Evolutionary conservation across 2,888 invertebrate species (phyloP), one percentile per base, ranked within the genome.

Genomic region (Villa cingulata): DNA sequence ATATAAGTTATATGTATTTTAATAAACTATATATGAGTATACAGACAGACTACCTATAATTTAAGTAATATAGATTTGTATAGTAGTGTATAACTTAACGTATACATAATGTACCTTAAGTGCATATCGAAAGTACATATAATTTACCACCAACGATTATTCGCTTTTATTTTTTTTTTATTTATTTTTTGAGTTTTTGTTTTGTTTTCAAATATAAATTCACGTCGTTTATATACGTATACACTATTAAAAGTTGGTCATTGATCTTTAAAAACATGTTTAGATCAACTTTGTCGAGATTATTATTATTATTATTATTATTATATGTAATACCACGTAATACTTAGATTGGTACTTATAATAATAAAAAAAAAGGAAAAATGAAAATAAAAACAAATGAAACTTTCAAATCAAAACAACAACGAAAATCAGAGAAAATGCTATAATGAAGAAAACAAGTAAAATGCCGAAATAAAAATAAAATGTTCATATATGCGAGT

Each of bases 201-300:
- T 27, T 27, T 10, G 2, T 27, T 27, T 27, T 27, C 4, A 6
- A 27, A 27, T 6, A 29, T 29, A 29, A 29, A 29, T 29, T 29
- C 12, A 3, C 6, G 7, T 29, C 29, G 29, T 10, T 29, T 10
- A 29, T 3, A 1, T 32, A 32, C 12, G 27, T 27, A 27, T 27
- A 2, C 2, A 27, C 27, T 27, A 12, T 12, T 12, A 32, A 32
- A 46, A 46, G 41, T 49, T 51, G 51, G 51, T 48, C 48, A 48
- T 48, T 45, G 48, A 48, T 48, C 48, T 41, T 45, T 45, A 20
- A 46, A 46, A 46, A 46, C 46, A 41, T 46, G 46, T 46, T 46
- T 38, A 38, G 20, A 38, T 46, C 37, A 37, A 15, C 27, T 41
- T 37, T 18, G 9, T 45, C 38, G 36, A 38, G 29, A 36, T 18